Evolutionary conservation across 2,113 vertebrate genomes (phyloP), one percentile per base, ranked within the genome.

Genomic region (Geococcyx californianus): DNA sequence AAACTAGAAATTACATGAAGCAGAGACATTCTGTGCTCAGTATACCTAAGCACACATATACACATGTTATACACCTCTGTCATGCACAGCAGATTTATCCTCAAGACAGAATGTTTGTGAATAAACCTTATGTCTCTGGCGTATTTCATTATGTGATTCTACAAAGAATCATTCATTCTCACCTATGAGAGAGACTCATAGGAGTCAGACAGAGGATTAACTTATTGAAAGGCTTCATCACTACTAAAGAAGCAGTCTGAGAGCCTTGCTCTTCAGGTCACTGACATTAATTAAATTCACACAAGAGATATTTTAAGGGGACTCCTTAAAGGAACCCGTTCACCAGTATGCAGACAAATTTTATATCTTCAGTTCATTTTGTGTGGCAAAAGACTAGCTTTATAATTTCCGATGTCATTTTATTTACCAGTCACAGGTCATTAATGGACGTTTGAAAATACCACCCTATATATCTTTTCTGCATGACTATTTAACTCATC

Each of bases 401-500:
- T 31, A 38, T 55, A 68, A 59, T 34, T 79, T 72, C 26, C 1
- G 64, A n/a, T 40, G 11, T 1, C 4, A 38, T 87, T 91, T 81
- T 34, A 47, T n/a, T 36, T 67, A 19, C 9, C 12, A 49, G 5
- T 36, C 17, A 20, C 11, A 70, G 5, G 4, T 34, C 16, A n/a
- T 67, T 62, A 4, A 12, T 36, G 36, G 26, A 63, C 18, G 74
- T 82, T n/a, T 79, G 28, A 64, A 69, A 91, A 44, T 20, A 58
- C 8, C 16, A n/a, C 3, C 3, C 20, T 29, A n/a, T 21, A 6
- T 19, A 24, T 49, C 7, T 76, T 66, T 81, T 77, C 7, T 25
- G 4, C 0, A 0, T 56, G 17, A 40, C 13, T 90, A 11, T 40
- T 74, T 73, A 66, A 55, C 2, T 51, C 18, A 34, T 8, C 10